Evolutionary conservation across 2,113 vertebrate genomes (phyloP), one percentile per base, ranked within the genome.

Genomic region (Geococcyx californianus): DNA sequence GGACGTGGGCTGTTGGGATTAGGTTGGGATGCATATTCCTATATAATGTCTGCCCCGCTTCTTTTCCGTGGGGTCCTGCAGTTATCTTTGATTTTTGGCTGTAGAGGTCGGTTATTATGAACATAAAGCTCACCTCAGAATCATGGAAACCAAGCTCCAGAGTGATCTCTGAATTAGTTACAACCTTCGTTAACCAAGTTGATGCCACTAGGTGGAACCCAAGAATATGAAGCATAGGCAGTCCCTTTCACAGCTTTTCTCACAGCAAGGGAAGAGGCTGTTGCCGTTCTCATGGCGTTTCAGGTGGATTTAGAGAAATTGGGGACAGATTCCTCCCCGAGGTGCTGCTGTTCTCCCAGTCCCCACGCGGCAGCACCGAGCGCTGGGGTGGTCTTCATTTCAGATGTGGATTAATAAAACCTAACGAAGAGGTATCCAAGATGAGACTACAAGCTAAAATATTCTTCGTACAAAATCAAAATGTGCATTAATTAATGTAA

Each of bases 121-220:
- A 40, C 8, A 54, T 58, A n/a, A 79, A 54, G 6, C 20, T 90
- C 2, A 0, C 33, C 26, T 78, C 54, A 40, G 16, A 83, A 54
- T 80, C 40, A 11, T 2, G 0, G 40, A 29, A 73, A 40, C 44
- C 60, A 45, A 36, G 20, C 33, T 47, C 34, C 13, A 34, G 24
- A 36, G 31, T 13, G 29, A 24, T 76, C 73, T 63, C 47, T 34
- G 44, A 59, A 75, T 86, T 44, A 66, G 29, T 78, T 59, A 28
- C 42, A 44, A 63, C 38, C 64, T 11, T 76, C 33, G 8, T 81
- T 81, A 89, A 89, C 76, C 54, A 34, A 63, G 47, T 2, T 67
- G 80, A 73, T 94, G 83, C 94, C 95, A 95, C 93, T 95, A 97
- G 96, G 95, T 93, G 93, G 96, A 93, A 96, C 69, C 86, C 95